Conservation (phyloP, 2,113 vertebrate genomes). For the Bungarus multicinctus region DNA sequence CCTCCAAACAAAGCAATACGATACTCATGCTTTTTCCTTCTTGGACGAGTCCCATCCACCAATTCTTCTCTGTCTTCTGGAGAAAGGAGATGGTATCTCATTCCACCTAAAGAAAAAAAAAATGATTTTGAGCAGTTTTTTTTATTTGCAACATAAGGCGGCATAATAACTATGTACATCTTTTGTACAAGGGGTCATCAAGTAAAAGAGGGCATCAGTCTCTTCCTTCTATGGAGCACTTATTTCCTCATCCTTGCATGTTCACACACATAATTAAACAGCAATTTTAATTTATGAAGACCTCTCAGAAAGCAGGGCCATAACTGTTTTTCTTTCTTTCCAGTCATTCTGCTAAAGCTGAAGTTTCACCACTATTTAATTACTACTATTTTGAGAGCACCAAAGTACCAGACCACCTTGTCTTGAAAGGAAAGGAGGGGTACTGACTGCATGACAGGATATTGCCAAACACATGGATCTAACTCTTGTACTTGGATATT, state of each 20-base stretch:
- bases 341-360: neutral
- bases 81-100: constrained; percentile 85
- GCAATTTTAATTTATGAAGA: neutral
- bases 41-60: constrained; percentile 88
- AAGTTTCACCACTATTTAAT: neutral
- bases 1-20: constrained; percentile 95
- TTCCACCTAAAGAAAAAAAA: constrained; percentile 76
- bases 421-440: neutral
- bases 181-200: neutral
- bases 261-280: neutral
- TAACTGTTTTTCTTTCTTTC: neutral
- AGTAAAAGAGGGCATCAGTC: neutral
- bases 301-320: neutral
- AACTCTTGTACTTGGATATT: neutral
- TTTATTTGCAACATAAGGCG: constrained; percentile 6
- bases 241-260: neutral
- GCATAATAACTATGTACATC: neutral
- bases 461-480: neutral
- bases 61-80: constrained; percentile 93
- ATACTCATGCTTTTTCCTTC: constrained; percentile 93
- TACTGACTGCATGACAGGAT: neutral
- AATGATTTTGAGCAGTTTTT: neutral
- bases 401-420: neutral
- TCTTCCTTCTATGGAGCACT: neutral
- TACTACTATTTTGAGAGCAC: neutral